Percentiles rank a stretch among this genome's conserved stretches.
Evolutionary conservation across 2,797 vertebrate species (phyloP).

Genomic region (Parotocinclus haroldoi): DNA sequence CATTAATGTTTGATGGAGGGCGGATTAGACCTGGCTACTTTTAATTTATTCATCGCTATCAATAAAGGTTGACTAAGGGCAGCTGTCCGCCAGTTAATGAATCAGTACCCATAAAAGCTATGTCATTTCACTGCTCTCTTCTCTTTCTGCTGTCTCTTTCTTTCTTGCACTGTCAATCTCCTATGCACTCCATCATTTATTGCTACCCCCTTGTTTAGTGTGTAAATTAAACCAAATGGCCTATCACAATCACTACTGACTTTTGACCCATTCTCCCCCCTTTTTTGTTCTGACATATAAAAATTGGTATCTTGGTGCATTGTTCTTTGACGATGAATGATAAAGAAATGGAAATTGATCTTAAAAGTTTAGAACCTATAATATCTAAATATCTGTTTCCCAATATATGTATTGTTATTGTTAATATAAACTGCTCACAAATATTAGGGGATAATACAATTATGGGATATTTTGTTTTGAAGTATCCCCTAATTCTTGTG

Average conservation of each 20-base stretch:
- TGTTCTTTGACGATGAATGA: too few species aligned
- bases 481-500: too few species aligned
- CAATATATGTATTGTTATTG: too few species aligned
- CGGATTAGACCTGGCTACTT: conserved; percentile 15
- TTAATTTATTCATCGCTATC: conserved; percentile 34
- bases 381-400: too few species aligned
- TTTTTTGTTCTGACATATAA: not conserved
- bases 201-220: not conserved
- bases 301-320: not conserved
- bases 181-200: conserved; percentile 3
- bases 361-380: too few species aligned
- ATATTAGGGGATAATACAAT: too few species aligned
- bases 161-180: conserved; percentile 7
- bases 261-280: conserved; percentile 15
- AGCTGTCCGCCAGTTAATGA: conserved; percentile 50
- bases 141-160: conserved; percentile 18
- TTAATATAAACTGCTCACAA: too few species aligned
- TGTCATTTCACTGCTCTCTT: conserved; percentile 28
- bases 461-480: too few species aligned
- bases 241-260: conserved; percentile 45
- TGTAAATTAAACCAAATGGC: conserved; percentile 48
- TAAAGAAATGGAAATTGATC: too few species aligned
- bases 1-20: conserved; percentile 25
- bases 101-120: conserved; percentile 44
- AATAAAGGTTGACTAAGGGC: conserved; percentile 40